These are phyloP conservation scores for Galleria mellonella DNA, from an alignment of 1,140 invertebrate genomes.

Conservation along the genomic window DNA sequence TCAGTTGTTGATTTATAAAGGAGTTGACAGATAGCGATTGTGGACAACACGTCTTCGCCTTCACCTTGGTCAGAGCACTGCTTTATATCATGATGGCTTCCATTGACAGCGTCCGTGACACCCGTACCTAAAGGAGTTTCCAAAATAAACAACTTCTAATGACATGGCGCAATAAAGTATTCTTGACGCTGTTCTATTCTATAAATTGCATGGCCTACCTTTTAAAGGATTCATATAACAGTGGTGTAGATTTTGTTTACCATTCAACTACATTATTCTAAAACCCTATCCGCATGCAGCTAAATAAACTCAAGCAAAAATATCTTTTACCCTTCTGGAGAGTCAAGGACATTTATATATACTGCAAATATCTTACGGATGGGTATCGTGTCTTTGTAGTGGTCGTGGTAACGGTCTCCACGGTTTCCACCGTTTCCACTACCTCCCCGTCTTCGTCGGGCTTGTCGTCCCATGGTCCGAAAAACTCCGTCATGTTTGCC, in stretches of 20 bases:
- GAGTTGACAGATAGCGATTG: constrained; percentile 38
- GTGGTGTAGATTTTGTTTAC: too few species aligned
- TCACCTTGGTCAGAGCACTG: constrained; percentile 56
- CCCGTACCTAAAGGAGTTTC: constrained; percentile 26
- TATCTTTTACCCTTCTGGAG: too few species aligned
- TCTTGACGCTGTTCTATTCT: too few species aligned
- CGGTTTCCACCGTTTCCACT: constrained; percentile 47
- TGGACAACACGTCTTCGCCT: constrained; percentile 35
- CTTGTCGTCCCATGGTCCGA: constrained; percentile 49
- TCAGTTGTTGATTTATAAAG: constrained; percentile 57
- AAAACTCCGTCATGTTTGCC: constrained; percentile 58
- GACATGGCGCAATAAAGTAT: constrained; percentile 29
- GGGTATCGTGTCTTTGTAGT: constrained; percentile 31
- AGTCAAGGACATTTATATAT: too few species aligned
- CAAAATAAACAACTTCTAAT: constrained; percentile 58
- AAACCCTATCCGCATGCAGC: too few species aligned
- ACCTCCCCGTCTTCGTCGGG: constrained; percentile 25
- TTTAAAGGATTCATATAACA: too few species aligned
- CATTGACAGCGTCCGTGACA: constrained; percentile 58
- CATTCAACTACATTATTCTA: too few species aligned
- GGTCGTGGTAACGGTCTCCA: constrained; percentile 48
- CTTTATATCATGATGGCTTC: constrained; percentile 41
- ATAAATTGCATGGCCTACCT: too few species aligned
- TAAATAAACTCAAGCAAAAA: too few species aligned
- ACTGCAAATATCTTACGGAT: constrained; percentile 4